Evolutionary conservation across 2,888 invertebrate species (phyloP).

Genomic region (Asteroscopus sphinx): DNA sequence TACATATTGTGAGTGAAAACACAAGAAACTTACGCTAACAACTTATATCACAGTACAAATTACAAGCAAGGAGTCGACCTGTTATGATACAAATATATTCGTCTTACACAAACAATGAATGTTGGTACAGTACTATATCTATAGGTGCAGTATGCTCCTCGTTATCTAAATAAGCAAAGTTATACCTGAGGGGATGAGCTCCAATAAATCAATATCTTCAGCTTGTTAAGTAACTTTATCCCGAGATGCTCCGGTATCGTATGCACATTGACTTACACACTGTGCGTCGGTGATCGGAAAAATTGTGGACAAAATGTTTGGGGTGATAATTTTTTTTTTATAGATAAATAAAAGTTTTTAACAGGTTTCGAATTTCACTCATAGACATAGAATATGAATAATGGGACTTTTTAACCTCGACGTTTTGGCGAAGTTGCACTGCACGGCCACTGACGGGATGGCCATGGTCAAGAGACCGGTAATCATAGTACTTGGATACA

Average conservation of each 20-base stretch:
- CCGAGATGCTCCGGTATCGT: slow-evolving; percentile 75
- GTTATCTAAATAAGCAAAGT: slow-evolving; percentile 59
- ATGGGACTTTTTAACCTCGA: too few species aligned
- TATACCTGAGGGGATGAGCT: slow-evolving; percentile 76
- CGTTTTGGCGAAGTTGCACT: too few species aligned
- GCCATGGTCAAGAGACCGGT: too few species aligned
- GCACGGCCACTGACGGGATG: too few species aligned
- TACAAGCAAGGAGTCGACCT: slow-evolving; percentile 8
- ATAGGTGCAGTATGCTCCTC: slow-evolving; percentile 16
- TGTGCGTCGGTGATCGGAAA: slow-evolving; percentile 39
- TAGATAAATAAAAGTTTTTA: not conserved
- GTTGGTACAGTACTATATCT: slow-evolving; percentile 10
- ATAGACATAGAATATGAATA: too few species aligned
- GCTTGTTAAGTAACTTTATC: slow-evolving; percentile 83
- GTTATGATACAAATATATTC: slow-evolving; percentile 7
- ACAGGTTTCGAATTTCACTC: not conserved
- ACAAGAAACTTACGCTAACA: not conserved
- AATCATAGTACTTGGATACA: too few species aligned
- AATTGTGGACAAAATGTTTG: slow-evolving; percentile 29
- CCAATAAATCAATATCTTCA: slow-evolving; percentile 83
- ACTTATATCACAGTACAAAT: not conserved
- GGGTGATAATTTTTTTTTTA: not conserved
- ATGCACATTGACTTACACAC: slow-evolving; percentile 73
- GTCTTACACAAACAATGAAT: slow-evolving; percentile 22
- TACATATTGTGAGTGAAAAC: not conserved